Conservation (phyloP, 2,797 vertebrate genomes). For the Syngnathus acus region DNA sequence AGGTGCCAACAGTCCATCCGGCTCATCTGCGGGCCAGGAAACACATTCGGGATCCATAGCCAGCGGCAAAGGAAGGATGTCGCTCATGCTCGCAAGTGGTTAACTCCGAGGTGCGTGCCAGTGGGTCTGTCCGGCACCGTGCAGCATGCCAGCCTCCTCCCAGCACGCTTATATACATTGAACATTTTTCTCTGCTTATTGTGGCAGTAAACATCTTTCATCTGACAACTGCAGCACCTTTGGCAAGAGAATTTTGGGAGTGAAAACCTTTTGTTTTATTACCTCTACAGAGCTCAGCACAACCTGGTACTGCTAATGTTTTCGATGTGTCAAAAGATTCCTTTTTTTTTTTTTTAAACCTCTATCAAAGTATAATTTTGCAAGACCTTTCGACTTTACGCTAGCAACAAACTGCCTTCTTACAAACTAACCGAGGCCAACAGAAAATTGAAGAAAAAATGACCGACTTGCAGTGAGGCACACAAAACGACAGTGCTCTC, state of each 20-base stretch:
- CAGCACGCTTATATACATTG: not conserved
- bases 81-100: slow-evolving; percentile 36
- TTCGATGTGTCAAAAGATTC: not conserved
- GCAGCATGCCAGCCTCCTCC: slow-evolving; percentile 5
- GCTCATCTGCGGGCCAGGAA: slow-evolving; percentile 72
- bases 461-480: too few relatives aligned
- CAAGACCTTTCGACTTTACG: not conserved
- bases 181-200: slow-evolving; percentile 23
- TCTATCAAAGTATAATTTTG: not conserved
- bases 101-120: slow-evolving; percentile 33
- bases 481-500: not conserved
- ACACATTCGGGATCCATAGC: slow-evolving; percentile 60
- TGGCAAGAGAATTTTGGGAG: not conserved
- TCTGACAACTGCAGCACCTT: slow-evolving; percentile 1
- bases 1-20: slow-evolving; percentile 64
- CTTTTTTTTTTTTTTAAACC: not conserved
- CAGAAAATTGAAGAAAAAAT: not conserved
- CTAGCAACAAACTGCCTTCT: not conserved
- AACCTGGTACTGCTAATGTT: not conserved
- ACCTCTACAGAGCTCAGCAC: not conserved
- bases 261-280: not conserved
- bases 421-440: not conserved
- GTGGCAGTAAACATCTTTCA: slow-evolving; percentile 14
- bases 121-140: not conserved
- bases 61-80: slow-evolving; percentile 68